Percentiles rank a stretch among this genome's conserved stretches.
Conservation (phyloP, 2,113 vertebrate genomes). For the Halcyon malimbica region DNA sequence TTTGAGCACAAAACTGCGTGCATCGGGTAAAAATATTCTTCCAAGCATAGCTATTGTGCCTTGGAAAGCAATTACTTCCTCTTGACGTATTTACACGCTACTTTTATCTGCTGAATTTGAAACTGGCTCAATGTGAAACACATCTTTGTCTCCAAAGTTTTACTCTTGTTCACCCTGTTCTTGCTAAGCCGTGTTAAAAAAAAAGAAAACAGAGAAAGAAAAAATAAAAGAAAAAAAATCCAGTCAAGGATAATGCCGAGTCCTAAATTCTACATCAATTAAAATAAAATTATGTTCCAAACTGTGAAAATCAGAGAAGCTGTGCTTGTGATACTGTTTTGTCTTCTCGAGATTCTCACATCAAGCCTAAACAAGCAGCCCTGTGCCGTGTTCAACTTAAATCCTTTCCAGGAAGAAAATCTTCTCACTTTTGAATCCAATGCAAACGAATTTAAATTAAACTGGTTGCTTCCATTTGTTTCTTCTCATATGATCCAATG, state of each 20-base stretch:
- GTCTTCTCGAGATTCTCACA: neutral
- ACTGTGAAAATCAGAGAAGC: neutral
- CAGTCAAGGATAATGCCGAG: neutral
- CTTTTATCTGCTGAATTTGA: neutral
- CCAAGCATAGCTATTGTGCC: neutral
- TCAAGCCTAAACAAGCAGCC: neutral
- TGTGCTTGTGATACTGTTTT: neutral
- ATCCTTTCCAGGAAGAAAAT: neutral
- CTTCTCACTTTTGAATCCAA: neutral
- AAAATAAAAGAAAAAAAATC: neutral
- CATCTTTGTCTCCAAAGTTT: neutral
- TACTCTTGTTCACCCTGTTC: neutral
- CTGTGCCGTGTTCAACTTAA: neutral
- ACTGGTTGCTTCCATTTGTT: neutral
- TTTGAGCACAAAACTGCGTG: neutral
- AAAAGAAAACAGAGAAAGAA: neutral
- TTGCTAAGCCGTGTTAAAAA: neutral
- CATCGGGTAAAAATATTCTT: neutral
- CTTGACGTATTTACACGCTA: neutral
- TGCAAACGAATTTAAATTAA: conserved; percentile 20
- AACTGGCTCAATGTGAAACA: neutral
- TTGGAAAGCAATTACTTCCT: neutral
- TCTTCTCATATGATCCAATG: neutral
- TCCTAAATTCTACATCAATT: neutral
- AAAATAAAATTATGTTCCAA: neutral